Base-by-base conservation (phyloP, 2,888 invertebrate species). In the Drosophila anomelani region DNA sequence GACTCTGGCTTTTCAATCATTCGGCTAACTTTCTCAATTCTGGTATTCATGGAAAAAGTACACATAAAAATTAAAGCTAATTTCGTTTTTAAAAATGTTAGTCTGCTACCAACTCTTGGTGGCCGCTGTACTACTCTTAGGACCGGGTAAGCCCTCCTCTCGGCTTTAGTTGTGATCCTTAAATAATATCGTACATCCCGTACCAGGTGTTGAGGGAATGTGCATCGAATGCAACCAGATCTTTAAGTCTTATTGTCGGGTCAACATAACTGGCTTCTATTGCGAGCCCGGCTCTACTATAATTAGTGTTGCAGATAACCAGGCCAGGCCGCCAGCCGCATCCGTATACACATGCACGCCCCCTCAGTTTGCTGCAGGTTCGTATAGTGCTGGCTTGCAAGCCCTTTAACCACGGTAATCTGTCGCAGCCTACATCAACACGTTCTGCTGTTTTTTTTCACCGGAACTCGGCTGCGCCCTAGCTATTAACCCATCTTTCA, bases 381-480 rank as follows among this genome's bases (percentile, higher is more conserved):
- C 13, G 39, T 51, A 8, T 32, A 9, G 3, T 7, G 2, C 5
- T 13, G n/a, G 10, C 23, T n/a, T 15, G 5, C 23, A 17, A 32
- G 17, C 41, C 36, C 23, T 20, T 41, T 8, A 8, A 39, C 13
- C n/a, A 26, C 23, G 44, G 9, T 10, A 13, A 32, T 20, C 20
- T 46, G 9, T 26, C n/a, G 1, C 51, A 79, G 78, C 17, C 0
- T 32, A 15, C 7, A 15, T 70, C 10, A 15, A 49, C 0, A 41
- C 43, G 1, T 68, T 38, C 32, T 83, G 84, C 32, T 82, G 81
- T 41, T 57, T 82, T 7, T 81, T 68, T 56, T 83, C 83, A 0
- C 13, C 17, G 0, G 0, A 9, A 0, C 0, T 43, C 1, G 81
- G 83, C 7, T 82, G 81, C 32, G 66, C 72, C 13, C 12, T 56